Percentiles rank a stretch among this genome's conserved stretches.
These are phyloP conservation scores for Enteromius argenteus DNA, from an alignment of 2,797 vertebrate genomes.

Conservation along the genomic window DNA sequence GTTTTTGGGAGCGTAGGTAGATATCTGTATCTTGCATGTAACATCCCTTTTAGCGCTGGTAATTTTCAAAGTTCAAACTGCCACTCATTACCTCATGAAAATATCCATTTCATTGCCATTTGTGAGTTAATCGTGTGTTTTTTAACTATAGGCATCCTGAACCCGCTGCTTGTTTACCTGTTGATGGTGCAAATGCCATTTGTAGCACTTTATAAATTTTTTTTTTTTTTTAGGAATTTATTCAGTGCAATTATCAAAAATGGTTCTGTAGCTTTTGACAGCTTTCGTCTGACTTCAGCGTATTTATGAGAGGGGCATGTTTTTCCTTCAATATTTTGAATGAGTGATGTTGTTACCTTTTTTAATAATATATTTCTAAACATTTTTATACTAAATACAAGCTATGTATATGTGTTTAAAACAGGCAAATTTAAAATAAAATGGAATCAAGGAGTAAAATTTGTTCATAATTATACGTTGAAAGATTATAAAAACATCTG, in stretches of 20 bases:
- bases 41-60: conserved; percentile 69
- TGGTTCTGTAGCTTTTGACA: conserved; percentile 49
- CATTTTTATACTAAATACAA: neutral
- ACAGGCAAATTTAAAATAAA: neutral
- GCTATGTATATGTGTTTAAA: neutral
- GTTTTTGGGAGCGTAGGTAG: conserved; percentile 62
- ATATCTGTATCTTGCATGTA: conserved; percentile 53
- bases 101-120: conserved; percentile 58
- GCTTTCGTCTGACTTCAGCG: conserved; percentile 33
- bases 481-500: neutral
- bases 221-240: conserved; percentile 57
- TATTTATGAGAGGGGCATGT: conserved; percentile 29
- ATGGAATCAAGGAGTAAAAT: neutral
- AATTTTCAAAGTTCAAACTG: conserved; percentile 69
- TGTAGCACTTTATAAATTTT: conserved; percentile 52
- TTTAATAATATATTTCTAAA: neutral
- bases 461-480: neutral
- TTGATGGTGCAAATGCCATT: conserved; percentile 60
- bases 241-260: conserved; percentile 66
- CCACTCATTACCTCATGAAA: conserved; percentile 70
- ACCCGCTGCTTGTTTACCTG: conserved; percentile 64
- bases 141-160: conserved; percentile 37
- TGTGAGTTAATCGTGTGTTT: conserved; percentile 54
- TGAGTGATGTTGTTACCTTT: no score
- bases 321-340: neutral